Evolutionary conservation across 2,113 vertebrate genomes (phyloP).

Genomic region (Platysteira castanea): DNA sequence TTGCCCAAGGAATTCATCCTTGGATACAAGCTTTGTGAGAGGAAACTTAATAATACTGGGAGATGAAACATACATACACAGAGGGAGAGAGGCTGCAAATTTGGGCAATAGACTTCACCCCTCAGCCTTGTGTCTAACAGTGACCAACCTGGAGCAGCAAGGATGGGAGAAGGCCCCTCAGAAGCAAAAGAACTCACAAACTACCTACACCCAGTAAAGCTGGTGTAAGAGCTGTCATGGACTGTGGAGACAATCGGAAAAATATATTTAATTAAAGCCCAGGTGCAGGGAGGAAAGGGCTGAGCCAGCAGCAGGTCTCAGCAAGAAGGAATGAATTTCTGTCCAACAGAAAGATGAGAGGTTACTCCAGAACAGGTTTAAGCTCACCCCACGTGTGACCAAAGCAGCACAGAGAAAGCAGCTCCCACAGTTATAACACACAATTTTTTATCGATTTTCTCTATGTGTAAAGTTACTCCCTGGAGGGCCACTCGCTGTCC

Average conservation of each 20-base stretch:
- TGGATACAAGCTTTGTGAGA: neutral
- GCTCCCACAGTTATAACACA: neutral
- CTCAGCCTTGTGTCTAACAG: neutral
- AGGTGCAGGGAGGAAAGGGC: neutral
- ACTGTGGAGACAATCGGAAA: neutral
- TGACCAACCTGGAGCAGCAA: neutral
- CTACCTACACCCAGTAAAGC: neutral
- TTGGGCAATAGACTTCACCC: neutral
- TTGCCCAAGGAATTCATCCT: neutral
- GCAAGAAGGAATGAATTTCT: neutral
- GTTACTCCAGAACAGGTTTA: neutral
- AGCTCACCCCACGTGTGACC: neutral
- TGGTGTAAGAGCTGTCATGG: neutral
- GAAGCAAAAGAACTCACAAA: neutral
- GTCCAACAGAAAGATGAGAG: neutral
- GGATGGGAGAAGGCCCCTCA: neutral
- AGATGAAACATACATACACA: neutral
- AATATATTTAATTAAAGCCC: neutral
- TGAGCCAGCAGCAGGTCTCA: neutral
- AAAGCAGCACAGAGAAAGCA: neutral
- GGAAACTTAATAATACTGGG: neutral
- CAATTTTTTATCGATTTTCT: neutral
- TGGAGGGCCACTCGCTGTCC: neutral
- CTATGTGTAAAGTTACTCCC: neutral
- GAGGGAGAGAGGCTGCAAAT: neutral